Evolutionary conservation across 2,888 invertebrate species (phyloP).

Genomic region (Volucella inflata): DNA sequence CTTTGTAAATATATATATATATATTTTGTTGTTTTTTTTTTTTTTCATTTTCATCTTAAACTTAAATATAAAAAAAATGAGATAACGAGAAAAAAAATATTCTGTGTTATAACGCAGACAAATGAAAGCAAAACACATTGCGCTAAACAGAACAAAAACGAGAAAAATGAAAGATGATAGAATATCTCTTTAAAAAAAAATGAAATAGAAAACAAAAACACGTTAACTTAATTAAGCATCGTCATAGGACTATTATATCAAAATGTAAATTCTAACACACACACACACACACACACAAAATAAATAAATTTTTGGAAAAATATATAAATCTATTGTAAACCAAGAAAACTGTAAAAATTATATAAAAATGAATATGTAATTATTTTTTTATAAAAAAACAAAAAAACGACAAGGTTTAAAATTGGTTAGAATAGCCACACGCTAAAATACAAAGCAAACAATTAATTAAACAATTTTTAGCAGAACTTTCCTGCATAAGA

Average conservation of each 20-base stretch:
- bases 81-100: too few relatives aligned
- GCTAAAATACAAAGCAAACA: slow-evolving; percentile 53
- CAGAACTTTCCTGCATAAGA: background rate
- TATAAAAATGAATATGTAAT: slow-evolving; percentile 64
- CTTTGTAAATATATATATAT: slow-evolving; percentile 52
- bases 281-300: background rate
- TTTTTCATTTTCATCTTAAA: too few relatives aligned
- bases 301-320: slow-evolving; percentile 3
- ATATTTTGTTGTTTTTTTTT: too few relatives aligned
- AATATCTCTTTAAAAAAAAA: too few relatives aligned
- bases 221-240: slow-evolving; percentile 4
- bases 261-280: too few relatives aligned
- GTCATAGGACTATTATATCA: too few relatives aligned
- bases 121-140: too few relatives aligned
- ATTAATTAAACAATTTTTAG: slow-evolving; percentile 19
- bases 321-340: slow-evolving; percentile 39
- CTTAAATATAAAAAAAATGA: too few relatives aligned
- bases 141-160: too few relatives aligned
- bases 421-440: slow-evolving; percentile 39
- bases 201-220: background rate
- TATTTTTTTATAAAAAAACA: slow-evolving; percentile 71
- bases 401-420: background rate
- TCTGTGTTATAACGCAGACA: too few relatives aligned
- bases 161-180: too few relatives aligned
- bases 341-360: slow-evolving; percentile 25